These are phyloP conservation scores for Drosophila buzzatii DNA, from an alignment of 2,888 invertebrate species.

Conservation along the genomic window DNA sequence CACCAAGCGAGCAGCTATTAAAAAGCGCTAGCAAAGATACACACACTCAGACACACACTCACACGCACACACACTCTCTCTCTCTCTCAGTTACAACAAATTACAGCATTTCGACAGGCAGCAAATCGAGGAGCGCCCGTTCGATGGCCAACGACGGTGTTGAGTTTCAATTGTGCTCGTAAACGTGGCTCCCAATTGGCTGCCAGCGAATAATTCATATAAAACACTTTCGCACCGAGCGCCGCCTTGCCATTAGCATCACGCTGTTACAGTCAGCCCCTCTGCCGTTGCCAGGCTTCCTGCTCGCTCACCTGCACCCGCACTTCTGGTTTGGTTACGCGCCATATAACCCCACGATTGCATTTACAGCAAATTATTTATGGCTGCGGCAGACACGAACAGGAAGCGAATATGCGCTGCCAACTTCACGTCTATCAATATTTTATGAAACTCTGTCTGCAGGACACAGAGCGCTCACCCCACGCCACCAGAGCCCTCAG, in stretches of 20 bases:
- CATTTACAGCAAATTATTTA: constrained; percentile 82
- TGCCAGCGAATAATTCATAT: constrained; percentile 78
- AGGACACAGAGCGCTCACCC: constrained; percentile 38
- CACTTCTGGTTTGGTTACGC: constrained; percentile 45
- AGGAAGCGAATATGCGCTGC: constrained; percentile 79
- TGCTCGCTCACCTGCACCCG: constrained; percentile 14
- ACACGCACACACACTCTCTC: no score
- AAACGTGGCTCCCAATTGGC: constrained; percentile 81
- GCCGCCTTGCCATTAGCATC: constrained; percentile 74
- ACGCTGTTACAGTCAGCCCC: constrained; percentile 35
- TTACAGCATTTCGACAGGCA: constrained; percentile 69
- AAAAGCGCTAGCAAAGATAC: constrained; percentile 54
- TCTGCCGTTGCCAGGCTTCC: no score
- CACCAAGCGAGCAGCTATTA: constrained; percentile 75
- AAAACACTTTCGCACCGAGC: constrained; percentile 80
- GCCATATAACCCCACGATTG: constrained; percentile 77
- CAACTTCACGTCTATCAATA: constrained; percentile 82
- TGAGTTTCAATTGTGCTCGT: constrained; percentile 79
- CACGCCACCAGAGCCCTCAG: not conserved
- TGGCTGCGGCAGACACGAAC: constrained; percentile 81
- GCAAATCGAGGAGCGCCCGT: constrained; percentile 43
- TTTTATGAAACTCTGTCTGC: constrained; percentile 80
- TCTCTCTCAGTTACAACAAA: constrained; percentile 62
- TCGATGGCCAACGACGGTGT: constrained; percentile 59
- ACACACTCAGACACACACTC: not conserved